Percentiles rank a stretch among this genome's conserved stretches.
Conservation (phyloP, 2,113 vertebrate genomes). For the Labrus mixtus region DNA sequence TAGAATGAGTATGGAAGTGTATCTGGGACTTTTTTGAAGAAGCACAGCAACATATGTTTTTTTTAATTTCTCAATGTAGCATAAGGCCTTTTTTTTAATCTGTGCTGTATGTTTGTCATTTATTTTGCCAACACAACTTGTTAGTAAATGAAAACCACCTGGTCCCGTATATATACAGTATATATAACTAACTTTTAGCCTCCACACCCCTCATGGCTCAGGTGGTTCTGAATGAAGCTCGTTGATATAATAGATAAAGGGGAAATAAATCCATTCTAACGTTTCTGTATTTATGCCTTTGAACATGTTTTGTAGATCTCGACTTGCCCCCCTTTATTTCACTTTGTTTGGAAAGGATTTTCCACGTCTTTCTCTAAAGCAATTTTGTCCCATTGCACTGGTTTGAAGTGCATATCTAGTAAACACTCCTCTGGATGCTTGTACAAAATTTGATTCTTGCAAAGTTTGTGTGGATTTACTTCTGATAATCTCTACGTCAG, state of each 20-base stretch:
- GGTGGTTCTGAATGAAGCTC: conserved; percentile 50
- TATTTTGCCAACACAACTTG: conserved; percentile 58
- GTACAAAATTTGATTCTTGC: not conserved
- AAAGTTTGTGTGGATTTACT: conserved; percentile 25
- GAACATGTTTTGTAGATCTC: conserved; percentile 20
- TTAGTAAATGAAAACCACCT: conserved; percentile 56
- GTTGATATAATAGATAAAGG: conserved; percentile 29
- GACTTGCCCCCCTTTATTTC: not conserved
- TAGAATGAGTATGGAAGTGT: conserved; percentile 80
- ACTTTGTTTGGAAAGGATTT: conserved; percentile 15
- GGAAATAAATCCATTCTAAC: conserved; percentile 28
- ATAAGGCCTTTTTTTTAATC: conserved; percentile 68
- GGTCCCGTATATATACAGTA: conserved; percentile 3
- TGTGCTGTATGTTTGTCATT: conserved; percentile 69
- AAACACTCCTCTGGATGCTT: conserved; percentile 17
- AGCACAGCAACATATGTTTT: conserved; percentile 80
- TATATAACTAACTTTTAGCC: conserved; percentile 37
- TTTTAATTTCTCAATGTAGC: conserved; percentile 74
- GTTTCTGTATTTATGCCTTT: conserved; percentile 33
- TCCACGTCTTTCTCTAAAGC: conserved; percentile 2
- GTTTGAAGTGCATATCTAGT: conserved; percentile 5
- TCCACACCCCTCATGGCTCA: conserved; percentile 30
- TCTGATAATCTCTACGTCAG: conserved; percentile 23
- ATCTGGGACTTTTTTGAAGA: conserved; percentile 69
- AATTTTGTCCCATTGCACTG: not conserved